Evolutionary conservation across 2,113 vertebrate genomes (phyloP).

Genomic region (Neodon shergylaensis): DNA sequence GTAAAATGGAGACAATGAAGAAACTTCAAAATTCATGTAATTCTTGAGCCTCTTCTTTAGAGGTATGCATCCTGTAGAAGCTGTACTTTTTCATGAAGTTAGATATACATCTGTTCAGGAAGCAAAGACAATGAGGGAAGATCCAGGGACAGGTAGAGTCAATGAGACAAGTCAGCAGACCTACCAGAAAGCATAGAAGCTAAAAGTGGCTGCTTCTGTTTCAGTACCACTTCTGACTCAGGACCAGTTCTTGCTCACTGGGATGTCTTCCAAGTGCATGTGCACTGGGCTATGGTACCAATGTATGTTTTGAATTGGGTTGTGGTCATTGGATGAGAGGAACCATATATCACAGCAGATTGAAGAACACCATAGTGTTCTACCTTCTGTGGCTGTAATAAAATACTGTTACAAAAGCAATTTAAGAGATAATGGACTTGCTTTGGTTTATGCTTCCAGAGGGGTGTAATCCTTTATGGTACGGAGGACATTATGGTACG

Average conservation of each 20-base stretch:
- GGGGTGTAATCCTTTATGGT: neutral
- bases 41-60: neutral
- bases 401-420: neutral
- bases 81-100: neutral
- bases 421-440: neutral
- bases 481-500: neutral
- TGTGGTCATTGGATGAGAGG: neutral
- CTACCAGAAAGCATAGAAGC: neutral
- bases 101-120: neutral
- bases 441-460: neutral
- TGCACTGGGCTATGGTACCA: too few relatives aligned
- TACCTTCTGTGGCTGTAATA: neutral
- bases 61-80: neutral
- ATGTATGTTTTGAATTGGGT: neutral
- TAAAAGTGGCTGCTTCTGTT: neutral
- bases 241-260: neutral
- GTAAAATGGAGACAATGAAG: neutral
- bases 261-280: fast-evolving
- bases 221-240: too few relatives aligned
- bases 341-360: neutral
- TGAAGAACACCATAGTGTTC: neutral
- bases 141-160: neutral
- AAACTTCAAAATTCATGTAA: neutral
- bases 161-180: too few relatives aligned
- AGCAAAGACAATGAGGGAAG: neutral